phyloP scores from a whole-genome alignment of 2,888 invertebrate species.

The Drosophila birchii region DNA sequence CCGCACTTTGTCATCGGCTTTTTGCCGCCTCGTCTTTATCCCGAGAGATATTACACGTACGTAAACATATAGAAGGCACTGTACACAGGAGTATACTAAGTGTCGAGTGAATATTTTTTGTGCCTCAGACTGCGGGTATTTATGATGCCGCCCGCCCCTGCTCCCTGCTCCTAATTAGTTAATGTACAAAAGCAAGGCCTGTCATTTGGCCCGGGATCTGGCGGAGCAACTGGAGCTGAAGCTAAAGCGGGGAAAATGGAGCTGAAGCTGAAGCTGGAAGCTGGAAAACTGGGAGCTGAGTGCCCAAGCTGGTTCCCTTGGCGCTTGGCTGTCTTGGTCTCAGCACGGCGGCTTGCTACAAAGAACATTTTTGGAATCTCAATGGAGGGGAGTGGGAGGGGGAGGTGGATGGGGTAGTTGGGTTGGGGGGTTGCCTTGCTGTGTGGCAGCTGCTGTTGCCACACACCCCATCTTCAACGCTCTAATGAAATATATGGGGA shows the following conservation, averaged over 20 bases:
- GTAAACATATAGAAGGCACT: not conserved
- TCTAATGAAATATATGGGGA: conserved; percentile 73
- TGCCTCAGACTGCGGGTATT: conserved; percentile 2
- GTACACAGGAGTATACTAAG: not conserved
- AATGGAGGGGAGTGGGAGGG: not conserved
- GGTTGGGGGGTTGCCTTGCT: not conserved
- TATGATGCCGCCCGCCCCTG: conserved; percentile 12
- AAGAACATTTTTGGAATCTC: conserved; percentile 46
- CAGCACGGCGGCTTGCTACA: conserved; percentile 42
- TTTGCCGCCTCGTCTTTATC: conserved; percentile 7
- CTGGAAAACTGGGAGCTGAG: not conserved
- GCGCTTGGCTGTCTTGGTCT: conserved; percentile 8
- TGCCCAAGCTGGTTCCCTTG: conserved; percentile 26
- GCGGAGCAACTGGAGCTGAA: not conserved
- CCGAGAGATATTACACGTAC: not conserved
- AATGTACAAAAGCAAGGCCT: conserved; percentile 62
- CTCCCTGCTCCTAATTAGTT: conserved; percentile 71
- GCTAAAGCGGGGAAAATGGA: not conserved
- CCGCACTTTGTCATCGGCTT: conserved; percentile 19
- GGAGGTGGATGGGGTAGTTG: not conserved
- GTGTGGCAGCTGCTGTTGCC: conserved; percentile 37
- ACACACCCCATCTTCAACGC: conserved; percentile 8
- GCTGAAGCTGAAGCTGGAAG: not conserved
- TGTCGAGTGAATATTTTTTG: conserved; percentile 6
- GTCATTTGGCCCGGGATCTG: conserved; percentile 43